These are phyloP conservation scores for Ctenochaetus hawaiiensis DNA, from an alignment of 2,797 vertebrate species.

Conservation along the genomic window DNA sequence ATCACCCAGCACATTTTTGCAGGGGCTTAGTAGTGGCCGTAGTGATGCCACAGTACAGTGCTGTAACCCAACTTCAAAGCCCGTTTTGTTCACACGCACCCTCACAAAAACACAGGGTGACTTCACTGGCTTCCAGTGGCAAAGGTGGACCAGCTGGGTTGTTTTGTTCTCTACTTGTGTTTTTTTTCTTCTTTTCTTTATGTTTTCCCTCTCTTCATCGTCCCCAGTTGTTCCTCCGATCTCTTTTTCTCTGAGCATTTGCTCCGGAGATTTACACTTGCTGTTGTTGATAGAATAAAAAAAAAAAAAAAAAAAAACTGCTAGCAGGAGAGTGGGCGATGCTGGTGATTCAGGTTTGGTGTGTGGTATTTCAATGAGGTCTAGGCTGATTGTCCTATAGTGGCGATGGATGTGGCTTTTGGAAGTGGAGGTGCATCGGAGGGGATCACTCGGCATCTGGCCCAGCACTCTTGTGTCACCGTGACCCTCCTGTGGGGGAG, in stretches of 20 bases:
- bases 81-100: conserved; percentile 83
- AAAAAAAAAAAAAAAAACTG: conserved; percentile 34
- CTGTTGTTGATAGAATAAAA: conserved; percentile 65
- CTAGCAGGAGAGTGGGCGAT: conserved; percentile 51
- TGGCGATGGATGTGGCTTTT: conserved; percentile 79
- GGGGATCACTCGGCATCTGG: conserved; percentile 88
- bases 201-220: conserved; percentile 56
- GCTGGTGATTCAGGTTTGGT: conserved; percentile 73
- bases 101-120: conserved; percentile 82
- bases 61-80: conserved; percentile 86
- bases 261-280: conserved; percentile 79
- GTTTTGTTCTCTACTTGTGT: conserved; percentile 81
- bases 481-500: conserved; percentile 81
- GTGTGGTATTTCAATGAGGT: conserved; percentile 76
- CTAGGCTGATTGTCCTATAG: conserved; percentile 70
- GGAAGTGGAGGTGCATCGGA: conserved; percentile 82
- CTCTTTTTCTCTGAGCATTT: conserved; percentile 65
- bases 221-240: conserved; percentile 61
- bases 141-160: conserved; percentile 86
- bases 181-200: conserved; percentile 54
- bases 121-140: conserved; percentile 83
- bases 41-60: conserved; percentile 87
- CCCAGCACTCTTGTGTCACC: conserved; percentile 87
- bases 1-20: conserved; percentile 86
- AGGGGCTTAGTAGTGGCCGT: conserved; percentile 86